Percentiles rank a stretch among this genome's conserved stretches.
Conservation (phyloP, 2,797 vertebrate species). For the Molossus alvarezi region DNA sequence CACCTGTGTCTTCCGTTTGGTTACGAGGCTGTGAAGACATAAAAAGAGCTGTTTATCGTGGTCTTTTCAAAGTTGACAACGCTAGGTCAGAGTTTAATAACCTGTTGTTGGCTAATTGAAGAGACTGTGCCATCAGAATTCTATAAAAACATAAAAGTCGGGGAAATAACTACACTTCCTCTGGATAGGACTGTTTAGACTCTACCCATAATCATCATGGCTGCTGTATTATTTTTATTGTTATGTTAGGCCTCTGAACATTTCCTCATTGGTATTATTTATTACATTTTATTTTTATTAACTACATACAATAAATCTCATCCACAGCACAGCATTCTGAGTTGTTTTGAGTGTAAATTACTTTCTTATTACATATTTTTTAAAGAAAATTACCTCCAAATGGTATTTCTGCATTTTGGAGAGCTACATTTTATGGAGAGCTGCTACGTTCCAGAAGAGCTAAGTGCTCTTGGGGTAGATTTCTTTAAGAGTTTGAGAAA, state of each 20-base stretch:
- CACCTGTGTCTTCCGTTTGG: neutral
- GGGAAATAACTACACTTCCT: neutral
- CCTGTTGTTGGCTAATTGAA: neutral
- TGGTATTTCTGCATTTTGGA: constrained; percentile 44
- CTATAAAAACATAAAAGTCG: constrained; percentile 12
- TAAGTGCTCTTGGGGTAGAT: neutral
- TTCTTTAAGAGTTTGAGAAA: constrained; percentile 30
- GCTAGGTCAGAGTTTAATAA: neutral
- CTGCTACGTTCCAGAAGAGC: neutral
- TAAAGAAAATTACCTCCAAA: constrained; percentile 69
- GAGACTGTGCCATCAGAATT: neutral
- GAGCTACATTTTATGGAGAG: constrained; percentile 18
- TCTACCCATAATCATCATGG: neutral
- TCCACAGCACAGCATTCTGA: constrained; percentile 13
- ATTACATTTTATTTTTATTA: constrained; percentile 73
- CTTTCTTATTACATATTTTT: neutral
- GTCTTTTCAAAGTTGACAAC: neutral
- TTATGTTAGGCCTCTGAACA: constrained; percentile 18
- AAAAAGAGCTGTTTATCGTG: neutral
- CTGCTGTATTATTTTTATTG: constrained; percentile 40
- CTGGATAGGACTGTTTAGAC: neutral
- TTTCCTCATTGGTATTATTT: constrained; percentile 66
- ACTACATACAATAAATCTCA: constrained; percentile 26
- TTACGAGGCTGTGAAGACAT: neutral
- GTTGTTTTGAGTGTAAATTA: constrained; percentile 62